Evolutionary conservation across 30 jellyfish, hydroid and myxozoan genomes (phyloP), one percentile per base, ranked within the genome.

Genomic region (Phacellophora camtschatica): DNA sequence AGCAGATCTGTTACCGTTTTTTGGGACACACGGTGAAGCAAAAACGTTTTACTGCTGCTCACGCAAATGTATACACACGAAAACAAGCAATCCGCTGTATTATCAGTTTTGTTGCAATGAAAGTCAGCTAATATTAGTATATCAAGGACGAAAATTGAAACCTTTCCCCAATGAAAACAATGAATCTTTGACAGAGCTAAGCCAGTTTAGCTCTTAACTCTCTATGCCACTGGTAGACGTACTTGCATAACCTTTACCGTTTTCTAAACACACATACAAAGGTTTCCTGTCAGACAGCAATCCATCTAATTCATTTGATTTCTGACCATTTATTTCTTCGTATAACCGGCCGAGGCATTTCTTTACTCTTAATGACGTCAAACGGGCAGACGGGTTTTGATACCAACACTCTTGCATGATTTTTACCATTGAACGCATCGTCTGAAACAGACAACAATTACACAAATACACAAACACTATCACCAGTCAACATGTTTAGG

Each of bases 391-490:
- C 3, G 99, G 99, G 66, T 73, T 77, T 45, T 87, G 96, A 70
- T 82, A 81, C 97, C 99, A 93, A 59, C 99, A 93, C 67, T 93
- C 99, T 34, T 71, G 87, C 97, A 93, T 93, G 53, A 93, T 41
- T 35, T 82, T 81, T n/a, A 86, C 85, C 49, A 80, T 31, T 12
- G 34, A 41, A 16, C 27, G 62, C 78, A 74, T 67, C 13, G 36
- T 48, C 99, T 93, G 66, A 16, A 74, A 77, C 16, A 15, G 36
- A 81, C 39, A 45, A 68, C 29, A 57, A 0, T 41, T 41, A 0
- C 1, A 41, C 55, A 41, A 41, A 9, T 41, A 1, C 0, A 18
- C 1, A 13, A 0, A 0, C 16, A 18, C 55, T 0, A 41, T 9
- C 55, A 13, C 16, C n/a, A 0, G 16, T 41, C 55, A 41, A 41